A percentile compares a stretch with the other conserved stretches of the same genome.
These are phyloP conservation scores for Triplophysa yarkandensis DNA, from an alignment of 2,797 vertebrate genomes.

Conservation along the genomic window DNA sequence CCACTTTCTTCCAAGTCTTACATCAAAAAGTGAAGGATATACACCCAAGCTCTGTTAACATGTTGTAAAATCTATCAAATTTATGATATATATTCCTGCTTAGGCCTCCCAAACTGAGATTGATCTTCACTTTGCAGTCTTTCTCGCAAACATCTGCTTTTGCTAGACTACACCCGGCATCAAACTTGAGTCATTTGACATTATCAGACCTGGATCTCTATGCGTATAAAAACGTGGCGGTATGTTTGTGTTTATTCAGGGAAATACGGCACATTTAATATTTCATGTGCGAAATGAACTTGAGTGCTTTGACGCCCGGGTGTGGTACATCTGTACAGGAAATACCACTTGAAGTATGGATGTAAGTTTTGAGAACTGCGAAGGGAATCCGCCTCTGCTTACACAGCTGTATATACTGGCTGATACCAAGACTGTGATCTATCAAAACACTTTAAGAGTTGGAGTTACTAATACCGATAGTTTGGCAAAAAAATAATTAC, in stretches of 20 bases:
- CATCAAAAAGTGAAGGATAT: too few species aligned
- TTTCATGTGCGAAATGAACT: conserved; percentile 22
- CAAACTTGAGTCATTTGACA: background rate
- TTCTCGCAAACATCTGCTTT: background rate
- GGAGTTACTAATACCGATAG: too few species aligned
- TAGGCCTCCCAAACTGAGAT: too few species aligned
- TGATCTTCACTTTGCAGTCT: too few species aligned
- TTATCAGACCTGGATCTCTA: background rate
- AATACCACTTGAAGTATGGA: conserved; percentile 30
- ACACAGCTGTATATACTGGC: conserved; percentile 29
- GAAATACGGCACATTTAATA: background rate
- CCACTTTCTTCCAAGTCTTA: background rate
- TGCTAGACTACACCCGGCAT: background rate
- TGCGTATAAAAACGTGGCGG: background rate
- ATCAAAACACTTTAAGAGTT: background rate
- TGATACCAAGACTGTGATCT: background rate
- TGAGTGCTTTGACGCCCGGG: background rate
- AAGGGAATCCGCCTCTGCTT: background rate
- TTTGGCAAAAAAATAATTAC: too few species aligned
- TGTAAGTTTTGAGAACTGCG: conserved; percentile 1
- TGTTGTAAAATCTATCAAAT: too few species aligned
- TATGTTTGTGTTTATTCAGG: background rate
- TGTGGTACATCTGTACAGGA: conserved; percentile 43
- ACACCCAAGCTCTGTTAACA: too few species aligned
- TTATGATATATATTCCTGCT: background rate